phyloP scores from a whole-genome alignment of 2,888 invertebrate species.

The Dermolepida albohirtum region DNA sequence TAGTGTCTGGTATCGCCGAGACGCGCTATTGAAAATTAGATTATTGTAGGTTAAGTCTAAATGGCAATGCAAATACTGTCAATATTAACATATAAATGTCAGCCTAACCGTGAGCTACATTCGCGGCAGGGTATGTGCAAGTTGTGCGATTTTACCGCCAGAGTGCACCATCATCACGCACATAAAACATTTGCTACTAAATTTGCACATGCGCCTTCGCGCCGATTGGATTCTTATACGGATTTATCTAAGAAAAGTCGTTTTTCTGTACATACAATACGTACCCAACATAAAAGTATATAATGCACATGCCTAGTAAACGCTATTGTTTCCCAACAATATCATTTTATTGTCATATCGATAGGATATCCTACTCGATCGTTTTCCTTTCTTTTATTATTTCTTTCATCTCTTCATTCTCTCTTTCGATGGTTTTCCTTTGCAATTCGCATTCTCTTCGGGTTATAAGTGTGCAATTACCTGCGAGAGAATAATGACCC shows the following conservation, averaged over 20 bases:
- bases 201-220: not conserved
- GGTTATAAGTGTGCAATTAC: constrained; percentile 30
- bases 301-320: not conserved
- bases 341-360: not conserved
- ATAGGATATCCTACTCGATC: constrained; percentile 11
- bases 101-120: constrained; percentile 63
- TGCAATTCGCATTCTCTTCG: constrained; percentile 6
- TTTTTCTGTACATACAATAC: constrained; percentile 1
- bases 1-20: constrained; percentile 1
- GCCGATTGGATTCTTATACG: constrained; percentile 48
- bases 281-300: not conserved
- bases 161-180: constrained; percentile 65
- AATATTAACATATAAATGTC: constrained; percentile 63
- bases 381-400: constrained; percentile 16
- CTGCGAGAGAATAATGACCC: constrained; percentile 32
- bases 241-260: constrained; percentile 24
- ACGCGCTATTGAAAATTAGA: constrained; percentile 45
- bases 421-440: not conserved
- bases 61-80: constrained; percentile 57
- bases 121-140: constrained; percentile 62
- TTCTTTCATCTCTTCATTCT: not conserved
- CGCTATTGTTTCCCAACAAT: constrained; percentile 20
- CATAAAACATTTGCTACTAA: constrained; percentile 54
- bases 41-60: constrained; percentile 53
- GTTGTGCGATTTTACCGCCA: constrained; percentile 68